Conservation (phyloP, 1,140 invertebrate genomes). For the Danaus plexippus region DNA sequence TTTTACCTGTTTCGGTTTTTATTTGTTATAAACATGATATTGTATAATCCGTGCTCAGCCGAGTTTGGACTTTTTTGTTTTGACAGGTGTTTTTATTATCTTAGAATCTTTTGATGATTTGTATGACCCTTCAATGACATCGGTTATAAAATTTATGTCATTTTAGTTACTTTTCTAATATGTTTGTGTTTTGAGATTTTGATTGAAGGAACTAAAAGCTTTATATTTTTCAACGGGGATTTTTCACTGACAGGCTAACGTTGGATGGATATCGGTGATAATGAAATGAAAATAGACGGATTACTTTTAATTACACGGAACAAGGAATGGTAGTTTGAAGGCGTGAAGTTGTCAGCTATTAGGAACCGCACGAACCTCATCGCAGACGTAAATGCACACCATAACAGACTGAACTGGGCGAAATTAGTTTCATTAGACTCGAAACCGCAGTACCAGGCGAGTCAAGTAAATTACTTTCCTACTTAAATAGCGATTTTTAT, state of each 20-base stretch:
- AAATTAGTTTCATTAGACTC: constrained; percentile 37
- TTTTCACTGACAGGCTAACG: too few species aligned
- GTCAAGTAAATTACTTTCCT: constrained; percentile 23
- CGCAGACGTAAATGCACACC: constrained; percentile 22
- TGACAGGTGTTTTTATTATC: too few species aligned
- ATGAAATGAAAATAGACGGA: constrained; percentile 4
- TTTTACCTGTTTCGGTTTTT: constrained; percentile 29
- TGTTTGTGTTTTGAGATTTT: not conserved
- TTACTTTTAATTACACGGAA: constrained; percentile 9
- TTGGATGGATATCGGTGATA: too few species aligned
- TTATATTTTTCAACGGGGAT: too few species aligned
- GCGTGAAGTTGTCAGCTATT: constrained; percentile 20
- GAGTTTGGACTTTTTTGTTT: too few species aligned
- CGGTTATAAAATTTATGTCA: too few species aligned
- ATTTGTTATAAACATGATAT: constrained; percentile 53
- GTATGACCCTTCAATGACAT: too few species aligned
- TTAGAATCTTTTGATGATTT: too few species aligned
- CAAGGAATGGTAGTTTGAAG: constrained; percentile 7
- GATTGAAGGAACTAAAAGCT: too few species aligned
- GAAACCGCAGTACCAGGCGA: constrained; percentile 21
- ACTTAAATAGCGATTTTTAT: constrained; percentile 38
- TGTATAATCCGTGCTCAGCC: constrained; percentile 13
- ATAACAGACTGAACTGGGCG: constrained; percentile 29
- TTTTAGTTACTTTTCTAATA: not conserved
- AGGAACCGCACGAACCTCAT: constrained; percentile 20